These are phyloP conservation scores for Hemaris fuciformis DNA, from an alignment of 2,888 invertebrate genomes.

Conservation along the genomic window DNA sequence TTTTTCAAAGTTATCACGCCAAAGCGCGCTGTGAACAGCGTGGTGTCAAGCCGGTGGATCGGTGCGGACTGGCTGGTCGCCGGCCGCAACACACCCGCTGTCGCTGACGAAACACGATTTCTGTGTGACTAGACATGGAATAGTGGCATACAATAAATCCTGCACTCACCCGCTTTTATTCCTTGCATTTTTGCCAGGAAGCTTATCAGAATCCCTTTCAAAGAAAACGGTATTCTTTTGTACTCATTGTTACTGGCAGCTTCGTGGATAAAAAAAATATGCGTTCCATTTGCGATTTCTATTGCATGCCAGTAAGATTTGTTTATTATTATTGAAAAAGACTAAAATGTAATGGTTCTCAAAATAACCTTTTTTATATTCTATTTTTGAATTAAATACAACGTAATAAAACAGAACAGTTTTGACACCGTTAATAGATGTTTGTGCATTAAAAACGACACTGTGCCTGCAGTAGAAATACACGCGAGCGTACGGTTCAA, in stretches of 20 bases:
- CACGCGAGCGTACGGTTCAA: constrained; percentile 33
- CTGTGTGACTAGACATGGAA: constrained; percentile 44
- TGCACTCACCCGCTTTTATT: constrained; percentile 9
- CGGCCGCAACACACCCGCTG: constrained; percentile 30
- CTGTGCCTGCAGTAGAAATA: constrained; percentile 45
- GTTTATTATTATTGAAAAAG: neutral
- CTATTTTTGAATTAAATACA: neutral
- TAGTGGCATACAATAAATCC: constrained; percentile 24
- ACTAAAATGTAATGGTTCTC: neutral
- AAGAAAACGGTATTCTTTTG: neutral
- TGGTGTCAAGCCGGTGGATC: constrained; percentile 57
- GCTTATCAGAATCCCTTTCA: constrained; percentile 8
- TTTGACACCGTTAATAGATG: neutral
- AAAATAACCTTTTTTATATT: neutral
- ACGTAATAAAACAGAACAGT: neutral
- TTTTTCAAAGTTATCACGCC: constrained; percentile 54
- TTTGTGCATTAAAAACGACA: constrained; percentile 20
- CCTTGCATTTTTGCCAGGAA: neutral
- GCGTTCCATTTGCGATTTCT: neutral
- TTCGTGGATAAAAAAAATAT: neutral
- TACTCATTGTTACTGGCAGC: neutral
- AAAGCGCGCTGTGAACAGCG: constrained; percentile 49
- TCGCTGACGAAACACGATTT: constrained; percentile 43
- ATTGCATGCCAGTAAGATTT: neutral
- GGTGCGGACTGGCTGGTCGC: constrained; percentile 58